phyloP scores from a whole-genome alignment of 2,797 vertebrate genomes.

The Poecilia wingei region DNA sequence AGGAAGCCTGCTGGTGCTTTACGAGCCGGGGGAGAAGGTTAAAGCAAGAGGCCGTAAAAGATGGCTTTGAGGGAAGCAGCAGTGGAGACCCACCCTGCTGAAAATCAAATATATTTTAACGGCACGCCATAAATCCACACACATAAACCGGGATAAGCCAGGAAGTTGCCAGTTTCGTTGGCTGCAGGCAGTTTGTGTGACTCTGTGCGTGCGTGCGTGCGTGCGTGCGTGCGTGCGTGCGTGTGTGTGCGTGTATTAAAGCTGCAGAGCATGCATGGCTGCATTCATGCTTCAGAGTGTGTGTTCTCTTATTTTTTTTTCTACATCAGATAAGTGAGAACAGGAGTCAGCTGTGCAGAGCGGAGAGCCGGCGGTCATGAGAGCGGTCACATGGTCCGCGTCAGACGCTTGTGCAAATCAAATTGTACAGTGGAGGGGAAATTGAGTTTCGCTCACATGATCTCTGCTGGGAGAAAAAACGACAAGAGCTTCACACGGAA shows the following conservation, averaged over 20 bases:
- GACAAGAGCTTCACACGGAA: constrained; percentile 25
- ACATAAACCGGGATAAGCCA: constrained; percentile 56
- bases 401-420: constrained; percentile 73
- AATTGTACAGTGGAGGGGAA: constrained; percentile 58
- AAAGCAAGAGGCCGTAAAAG: constrained; percentile 73
- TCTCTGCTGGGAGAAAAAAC: constrained; percentile 38
- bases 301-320: constrained; percentile 10
- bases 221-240: constrained; percentile 5
- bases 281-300: constrained; percentile 22
- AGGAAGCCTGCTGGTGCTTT: constrained; percentile 62
- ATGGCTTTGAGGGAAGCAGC: constrained; percentile 50
- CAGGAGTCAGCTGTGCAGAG: constrained; percentile 53
- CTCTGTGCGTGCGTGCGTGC: constrained; percentile 11
- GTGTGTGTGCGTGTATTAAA: neutral
- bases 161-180: constrained; percentile 40
- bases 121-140: constrained; percentile 73
- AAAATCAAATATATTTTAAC: constrained; percentile 81
- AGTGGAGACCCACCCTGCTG: constrained; percentile 47
- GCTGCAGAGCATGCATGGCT: neutral
- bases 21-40: constrained; percentile 68
- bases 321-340: constrained; percentile 55
- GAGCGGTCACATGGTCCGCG: constrained; percentile 63
- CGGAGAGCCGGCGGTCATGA: constrained; percentile 45
- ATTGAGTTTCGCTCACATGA: constrained; percentile 68
- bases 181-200: constrained; percentile 13